Conservation (phyloP, 2,113 vertebrate genomes). For the Pangasianodon gigas region DNA sequence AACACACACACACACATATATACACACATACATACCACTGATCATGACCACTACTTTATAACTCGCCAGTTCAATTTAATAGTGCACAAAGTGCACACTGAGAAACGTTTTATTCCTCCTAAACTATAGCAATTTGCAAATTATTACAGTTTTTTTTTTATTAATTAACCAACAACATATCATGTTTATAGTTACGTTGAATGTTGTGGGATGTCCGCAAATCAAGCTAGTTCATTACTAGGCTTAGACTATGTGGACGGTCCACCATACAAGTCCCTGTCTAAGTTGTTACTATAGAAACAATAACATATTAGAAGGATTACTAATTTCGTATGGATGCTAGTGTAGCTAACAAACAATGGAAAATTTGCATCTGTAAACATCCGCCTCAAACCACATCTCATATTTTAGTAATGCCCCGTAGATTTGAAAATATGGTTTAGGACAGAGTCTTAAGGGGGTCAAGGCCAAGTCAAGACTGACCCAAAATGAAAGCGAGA, state of each 20-base stretch:
- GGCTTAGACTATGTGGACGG: neutral
- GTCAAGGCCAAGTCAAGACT: no score
- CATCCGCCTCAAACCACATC: no score
- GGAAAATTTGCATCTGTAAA: neutral
- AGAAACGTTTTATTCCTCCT: no score
- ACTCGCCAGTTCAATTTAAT: neutral
- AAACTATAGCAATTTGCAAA: neutral
- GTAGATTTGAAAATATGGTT: no score
- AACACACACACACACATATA: slow-evolving; percentile 2
- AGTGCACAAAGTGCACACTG: neutral
- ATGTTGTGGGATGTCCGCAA: neutral
- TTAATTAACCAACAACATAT: neutral
- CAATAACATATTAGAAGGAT: neutral
- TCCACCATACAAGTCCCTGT: neutral
- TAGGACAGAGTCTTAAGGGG: no score
- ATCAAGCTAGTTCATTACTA: neutral
- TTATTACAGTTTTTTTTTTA: neutral
- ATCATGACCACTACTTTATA: neutral
- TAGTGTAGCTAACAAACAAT: neutral
- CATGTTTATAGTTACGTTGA: neutral
- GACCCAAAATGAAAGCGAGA: no score
- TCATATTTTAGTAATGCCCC: no score
- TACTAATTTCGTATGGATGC: neutral
- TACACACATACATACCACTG: neutral
- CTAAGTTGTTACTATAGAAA: neutral